phyloP scores from a whole-genome alignment of 2,797 vertebrate genomes.

The Cyclopterus lumpus region DNA sequence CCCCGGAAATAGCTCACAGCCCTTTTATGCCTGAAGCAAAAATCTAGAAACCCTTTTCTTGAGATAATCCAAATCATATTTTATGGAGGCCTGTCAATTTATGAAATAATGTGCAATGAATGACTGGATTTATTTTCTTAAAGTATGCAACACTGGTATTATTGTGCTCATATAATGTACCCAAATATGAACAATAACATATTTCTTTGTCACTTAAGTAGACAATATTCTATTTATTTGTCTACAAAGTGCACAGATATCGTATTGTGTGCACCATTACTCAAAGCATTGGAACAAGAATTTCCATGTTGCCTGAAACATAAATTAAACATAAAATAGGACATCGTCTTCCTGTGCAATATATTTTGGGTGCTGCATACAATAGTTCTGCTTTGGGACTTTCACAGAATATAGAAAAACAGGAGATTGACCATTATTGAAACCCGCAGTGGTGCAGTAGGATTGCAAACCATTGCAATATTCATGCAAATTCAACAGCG shows the following conservation, averaged over 20 bases:
- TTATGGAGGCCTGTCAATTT: constrained; percentile 27
- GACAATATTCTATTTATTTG: neutral
- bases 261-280: neutral
- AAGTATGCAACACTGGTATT: neutral
- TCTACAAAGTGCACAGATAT: neutral
- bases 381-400: constrained; percentile 22
- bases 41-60: constrained; percentile 25
- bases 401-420: no score
- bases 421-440: constrained; percentile 36
- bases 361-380: constrained; percentile 22
- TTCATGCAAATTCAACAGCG: constrained; percentile 30
- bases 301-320: neutral
- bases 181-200: constrained; percentile 1
- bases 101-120: constrained; percentile 21
- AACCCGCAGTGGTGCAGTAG: constrained; percentile 12
- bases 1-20: constrained; percentile 31
- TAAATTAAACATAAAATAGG: constrained; percentile 7
- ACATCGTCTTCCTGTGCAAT: neutral
- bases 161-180: constrained; percentile 1
- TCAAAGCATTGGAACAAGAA: neutral
- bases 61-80: constrained; percentile 40
- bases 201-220: neutral
- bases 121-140: neutral
- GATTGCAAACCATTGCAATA: constrained; percentile 37
- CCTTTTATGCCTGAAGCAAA: constrained; percentile 22